These are phyloP conservation scores for Larimichthys crocea DNA, from an alignment of 2,113 vertebrate genomes.

Conservation along the genomic window DNA sequence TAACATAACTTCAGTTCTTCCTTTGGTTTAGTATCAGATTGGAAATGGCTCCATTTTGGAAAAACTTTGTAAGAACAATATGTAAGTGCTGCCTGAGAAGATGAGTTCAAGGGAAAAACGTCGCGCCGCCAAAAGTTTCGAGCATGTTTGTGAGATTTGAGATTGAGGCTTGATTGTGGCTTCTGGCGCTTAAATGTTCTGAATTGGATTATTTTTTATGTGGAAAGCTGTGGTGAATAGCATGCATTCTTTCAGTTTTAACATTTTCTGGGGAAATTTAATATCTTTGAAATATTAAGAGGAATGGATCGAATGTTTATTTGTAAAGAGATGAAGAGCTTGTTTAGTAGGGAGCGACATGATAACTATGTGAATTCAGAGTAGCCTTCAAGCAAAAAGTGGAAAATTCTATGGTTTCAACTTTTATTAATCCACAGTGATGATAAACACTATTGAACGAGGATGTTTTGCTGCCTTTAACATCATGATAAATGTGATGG, in stretches of 20 bases:
- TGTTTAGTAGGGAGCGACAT: not conserved
- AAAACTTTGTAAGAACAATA: not conserved
- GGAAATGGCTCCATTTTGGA: not conserved
- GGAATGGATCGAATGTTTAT: conserved; percentile 18
- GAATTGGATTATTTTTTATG: not conserved
- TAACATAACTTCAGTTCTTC: not conserved
- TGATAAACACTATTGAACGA: not conserved
- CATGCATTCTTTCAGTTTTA: not conserved
- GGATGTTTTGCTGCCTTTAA: conserved; percentile 23
- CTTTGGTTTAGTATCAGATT: not conserved
- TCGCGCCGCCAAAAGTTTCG: not conserved
- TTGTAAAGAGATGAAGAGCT: not conserved
- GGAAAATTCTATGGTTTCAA: not conserved
- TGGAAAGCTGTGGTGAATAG: not conserved
- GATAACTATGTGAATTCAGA: conserved; percentile 3
- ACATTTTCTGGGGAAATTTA: not conserved
- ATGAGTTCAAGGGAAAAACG: not conserved
- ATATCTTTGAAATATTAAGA: conserved; percentile 4
- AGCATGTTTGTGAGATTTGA: not conserved
- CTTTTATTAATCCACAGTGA: conserved; percentile 8
- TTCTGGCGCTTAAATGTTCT: not conserved
- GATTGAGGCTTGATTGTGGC: not conserved
- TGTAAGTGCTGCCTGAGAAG: not conserved
- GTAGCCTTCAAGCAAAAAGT: not conserved
- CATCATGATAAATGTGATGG: conserved; percentile 18